phyloP scores from a whole-genome alignment of 2,113 vertebrate species.

The Xenopus laevis region DNA sequence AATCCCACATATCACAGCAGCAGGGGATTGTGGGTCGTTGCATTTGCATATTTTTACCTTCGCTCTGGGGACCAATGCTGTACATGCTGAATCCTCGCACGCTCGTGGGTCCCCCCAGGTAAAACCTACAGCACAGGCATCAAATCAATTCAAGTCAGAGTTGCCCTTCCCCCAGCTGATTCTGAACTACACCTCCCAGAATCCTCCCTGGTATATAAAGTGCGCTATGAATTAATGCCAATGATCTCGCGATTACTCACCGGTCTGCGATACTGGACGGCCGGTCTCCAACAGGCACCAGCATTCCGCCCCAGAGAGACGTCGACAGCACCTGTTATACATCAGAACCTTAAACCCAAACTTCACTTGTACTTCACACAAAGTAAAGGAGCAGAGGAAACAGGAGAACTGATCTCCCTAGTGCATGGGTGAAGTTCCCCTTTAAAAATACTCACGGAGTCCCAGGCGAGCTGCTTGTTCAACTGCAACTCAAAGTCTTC shows the following conservation, averaged over 20 bases:
- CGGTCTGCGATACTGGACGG: slow-evolving; percentile 87
- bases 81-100: slow-evolving; percentile 97
- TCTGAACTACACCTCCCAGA: too few relatives aligned
- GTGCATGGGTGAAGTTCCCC: too few relatives aligned
- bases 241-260: slow-evolving; percentile 64
- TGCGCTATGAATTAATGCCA: too few relatives aligned
- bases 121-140: slow-evolving; percentile 71
- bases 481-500: slow-evolving; percentile 92
- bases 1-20: too few relatives aligned
- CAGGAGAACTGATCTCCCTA: too few relatives aligned
- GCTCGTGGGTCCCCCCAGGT: slow-evolving; percentile 91
- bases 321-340: slow-evolving; percentile 77
- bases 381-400: too few relatives aligned
- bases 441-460: slow-evolving; percentile 70
- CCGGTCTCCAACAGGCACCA: slow-evolving; percentile 79
- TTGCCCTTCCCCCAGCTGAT: too few relatives aligned
- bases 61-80: slow-evolving; percentile 94
- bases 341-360: too few relatives aligned
- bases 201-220: too few relatives aligned
- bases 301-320: slow-evolving; percentile 87
- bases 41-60: slow-evolving; percentile 67
- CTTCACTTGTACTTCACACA: too few relatives aligned
- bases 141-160: too few relatives aligned
- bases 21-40: too few relatives aligned
- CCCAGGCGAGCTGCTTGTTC: slow-evolving; percentile 78